Percentiles rank a stretch among this genome's conserved stretches.
phyloP scores from a whole-genome alignment of 2,113 vertebrate genomes.

The Toxostoma redivivum region DNA sequence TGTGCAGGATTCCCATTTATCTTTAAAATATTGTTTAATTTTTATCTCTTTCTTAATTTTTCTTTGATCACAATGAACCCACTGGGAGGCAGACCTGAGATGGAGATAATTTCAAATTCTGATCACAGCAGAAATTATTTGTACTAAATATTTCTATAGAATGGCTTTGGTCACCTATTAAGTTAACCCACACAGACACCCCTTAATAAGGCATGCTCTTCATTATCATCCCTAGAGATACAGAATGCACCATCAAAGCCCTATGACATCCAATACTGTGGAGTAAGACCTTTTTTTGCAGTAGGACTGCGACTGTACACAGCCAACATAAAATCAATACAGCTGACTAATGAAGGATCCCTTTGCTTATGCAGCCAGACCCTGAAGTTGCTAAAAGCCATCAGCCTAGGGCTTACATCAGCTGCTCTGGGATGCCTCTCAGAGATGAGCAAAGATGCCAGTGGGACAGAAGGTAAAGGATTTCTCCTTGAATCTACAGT shows the following conservation, averaged over 20 bases:
- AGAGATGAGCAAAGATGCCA: background rate
- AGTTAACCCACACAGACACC: background rate
- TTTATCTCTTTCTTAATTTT: background rate
- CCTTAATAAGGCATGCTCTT: background rate
- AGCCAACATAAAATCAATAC: constrained; percentile 19
- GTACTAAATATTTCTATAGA: background rate
- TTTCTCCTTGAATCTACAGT: background rate
- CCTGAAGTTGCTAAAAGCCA: background rate
- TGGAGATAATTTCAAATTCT: background rate
- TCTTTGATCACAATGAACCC: background rate
- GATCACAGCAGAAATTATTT: background rate
- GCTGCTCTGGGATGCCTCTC: background rate
- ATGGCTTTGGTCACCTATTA: background rate
- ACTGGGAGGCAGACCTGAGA: background rate
- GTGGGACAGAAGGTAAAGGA: background rate
- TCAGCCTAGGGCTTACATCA: background rate
- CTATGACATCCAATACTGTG: background rate
- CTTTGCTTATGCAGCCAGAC: background rate
- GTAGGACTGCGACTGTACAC: background rate
- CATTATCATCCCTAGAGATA: constrained; percentile 27
- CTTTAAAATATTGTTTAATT: background rate
- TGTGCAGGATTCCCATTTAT: background rate
- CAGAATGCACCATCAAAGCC: background rate
- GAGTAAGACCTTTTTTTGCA: constrained; percentile 7
- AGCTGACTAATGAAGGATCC: constrained; percentile 10